A percentile compares a stretch with the other conserved stretches of the same genome.
These are phyloP conservation scores for Epinotia nisella DNA, from an alignment of 2,888 invertebrate genomes.

Conservation along the genomic window DNA sequence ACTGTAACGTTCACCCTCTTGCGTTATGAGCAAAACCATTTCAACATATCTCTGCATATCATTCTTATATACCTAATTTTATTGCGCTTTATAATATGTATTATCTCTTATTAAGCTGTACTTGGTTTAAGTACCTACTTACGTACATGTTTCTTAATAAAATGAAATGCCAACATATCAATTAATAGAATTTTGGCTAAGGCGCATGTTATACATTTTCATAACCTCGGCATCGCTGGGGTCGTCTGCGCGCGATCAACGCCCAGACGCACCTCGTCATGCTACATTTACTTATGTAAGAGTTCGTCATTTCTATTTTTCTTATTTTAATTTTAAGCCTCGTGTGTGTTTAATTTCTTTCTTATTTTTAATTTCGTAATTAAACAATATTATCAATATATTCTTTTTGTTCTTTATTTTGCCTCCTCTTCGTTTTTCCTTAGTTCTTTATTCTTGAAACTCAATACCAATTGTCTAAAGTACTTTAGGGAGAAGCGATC, in stretches of 20 bases:
- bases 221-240: slow-evolving; percentile 49
- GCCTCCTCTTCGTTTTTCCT: slow-evolving; percentile 65
- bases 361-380: slow-evolving; percentile 84
- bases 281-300: slow-evolving; percentile 53
- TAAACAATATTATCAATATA: slow-evolving; percentile 83
- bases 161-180: slow-evolving; percentile 79
- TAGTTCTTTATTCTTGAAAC: slow-evolving; percentile 59
- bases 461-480: slow-evolving; percentile 72
- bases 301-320: slow-evolving; percentile 68
- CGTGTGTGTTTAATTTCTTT: slow-evolving; percentile 83
- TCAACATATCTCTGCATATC: slow-evolving; percentile 79
- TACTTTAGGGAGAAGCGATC: slow-evolving; percentile 49
- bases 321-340: slow-evolving; percentile 81
- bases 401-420: slow-evolving; percentile 79
- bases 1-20: slow-evolving; percentile 48
- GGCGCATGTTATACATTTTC: slow-evolving; percentile 62
- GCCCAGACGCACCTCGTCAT: slow-evolving; percentile 28
- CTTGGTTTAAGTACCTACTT: slow-evolving; percentile 59
- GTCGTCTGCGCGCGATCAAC: slow-evolving; percentile 18
- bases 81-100: slow-evolving; percentile 72
- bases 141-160: slow-evolving; percentile 55
- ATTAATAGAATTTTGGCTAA: slow-evolving; percentile 71
- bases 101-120: slow-evolving; percentile 72
- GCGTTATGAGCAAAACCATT: slow-evolving; percentile 52
- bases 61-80: slow-evolving; percentile 66